phyloP scores from a whole-genome alignment of 2,888 invertebrate genomes.

The Gymnoscelis rufifasciata region DNA sequence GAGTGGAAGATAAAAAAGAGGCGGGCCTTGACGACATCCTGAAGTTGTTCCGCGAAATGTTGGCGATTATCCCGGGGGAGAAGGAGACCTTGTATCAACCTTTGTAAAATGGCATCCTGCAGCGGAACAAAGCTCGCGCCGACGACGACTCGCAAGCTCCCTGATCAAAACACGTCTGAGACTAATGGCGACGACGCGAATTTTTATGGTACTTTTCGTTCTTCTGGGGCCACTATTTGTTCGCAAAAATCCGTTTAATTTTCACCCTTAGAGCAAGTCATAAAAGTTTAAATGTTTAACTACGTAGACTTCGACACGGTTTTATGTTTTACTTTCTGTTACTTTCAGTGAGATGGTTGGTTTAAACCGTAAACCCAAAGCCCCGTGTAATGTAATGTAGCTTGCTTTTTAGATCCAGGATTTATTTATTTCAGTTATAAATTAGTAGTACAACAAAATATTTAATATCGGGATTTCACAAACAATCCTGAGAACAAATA shows the following conservation, averaged over 20 bases:
- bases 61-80: constrained; percentile 38
- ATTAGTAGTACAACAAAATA: no score
- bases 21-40: constrained; percentile 35
- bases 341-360: no score
- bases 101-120: constrained; percentile 31
- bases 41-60: constrained; percentile 38
- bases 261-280: constrained; percentile 50
- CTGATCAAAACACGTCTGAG: constrained; percentile 74
- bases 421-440: no score
- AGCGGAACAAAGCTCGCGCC: constrained; percentile 38
- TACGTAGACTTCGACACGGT: constrained; percentile 39
- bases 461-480: no score
- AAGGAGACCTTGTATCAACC: constrained; percentile 29
- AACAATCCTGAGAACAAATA: no score
- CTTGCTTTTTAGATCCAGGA: no score
- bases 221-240: constrained; percentile 63
- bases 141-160: constrained; percentile 43
- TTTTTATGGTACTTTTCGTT: constrained; percentile 67
- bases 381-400: no score
- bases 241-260: constrained; percentile 60
- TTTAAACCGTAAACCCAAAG: no score
- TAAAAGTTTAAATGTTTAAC: constrained; percentile 57
- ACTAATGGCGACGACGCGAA: constrained; percentile 69
- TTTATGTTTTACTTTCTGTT: constrained; percentile 40
- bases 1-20: constrained; percentile 53